Evolutionary conservation across 2,113 vertebrate species (phyloP).

Genomic region (Athene noctua): DNA sequence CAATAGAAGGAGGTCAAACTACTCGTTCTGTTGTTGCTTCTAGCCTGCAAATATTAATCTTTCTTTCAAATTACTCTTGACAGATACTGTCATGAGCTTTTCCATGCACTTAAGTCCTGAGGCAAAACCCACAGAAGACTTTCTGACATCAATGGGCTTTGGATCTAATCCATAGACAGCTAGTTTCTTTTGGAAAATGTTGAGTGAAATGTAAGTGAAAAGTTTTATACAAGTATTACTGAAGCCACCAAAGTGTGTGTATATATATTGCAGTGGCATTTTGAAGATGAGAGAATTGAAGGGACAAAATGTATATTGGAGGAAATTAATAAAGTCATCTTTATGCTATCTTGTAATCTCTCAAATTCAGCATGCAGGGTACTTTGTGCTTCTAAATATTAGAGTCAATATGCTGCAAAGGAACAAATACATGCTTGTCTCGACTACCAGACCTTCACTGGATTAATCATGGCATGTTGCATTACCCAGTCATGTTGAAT

Average conservation of each 20-base stretch:
- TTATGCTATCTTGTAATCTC: background rate
- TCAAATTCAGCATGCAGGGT: background rate
- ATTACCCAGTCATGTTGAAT: background rate
- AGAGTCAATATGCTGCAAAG: background rate
- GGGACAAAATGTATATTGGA: background rate
- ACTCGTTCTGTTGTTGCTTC: background rate
- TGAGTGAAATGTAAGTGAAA: constrained; percentile 44
- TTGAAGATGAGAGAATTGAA: background rate
- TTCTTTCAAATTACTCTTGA: constrained; percentile 48
- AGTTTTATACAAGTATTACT: constrained; percentile 4
- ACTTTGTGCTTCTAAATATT: background rate
- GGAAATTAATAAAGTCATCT: background rate
- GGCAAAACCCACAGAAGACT: constrained; percentile 17
- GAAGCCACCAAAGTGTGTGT: background rate
- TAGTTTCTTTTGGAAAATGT: constrained; percentile 34
- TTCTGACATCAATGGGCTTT: constrained; percentile 38
- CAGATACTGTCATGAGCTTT: constrained; percentile 27
- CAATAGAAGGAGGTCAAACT: constrained; percentile 1
- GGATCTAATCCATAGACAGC: background rate
- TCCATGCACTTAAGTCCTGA: constrained; percentile 3
- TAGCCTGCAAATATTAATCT: constrained; percentile 36
- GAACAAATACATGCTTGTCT: background rate
- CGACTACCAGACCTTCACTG: background rate
- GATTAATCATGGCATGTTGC: background rate
- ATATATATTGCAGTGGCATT: background rate